Evolutionary conservation across 1,140 invertebrate genomes (phyloP).

Genomic region (Aplysia californica): DNA sequence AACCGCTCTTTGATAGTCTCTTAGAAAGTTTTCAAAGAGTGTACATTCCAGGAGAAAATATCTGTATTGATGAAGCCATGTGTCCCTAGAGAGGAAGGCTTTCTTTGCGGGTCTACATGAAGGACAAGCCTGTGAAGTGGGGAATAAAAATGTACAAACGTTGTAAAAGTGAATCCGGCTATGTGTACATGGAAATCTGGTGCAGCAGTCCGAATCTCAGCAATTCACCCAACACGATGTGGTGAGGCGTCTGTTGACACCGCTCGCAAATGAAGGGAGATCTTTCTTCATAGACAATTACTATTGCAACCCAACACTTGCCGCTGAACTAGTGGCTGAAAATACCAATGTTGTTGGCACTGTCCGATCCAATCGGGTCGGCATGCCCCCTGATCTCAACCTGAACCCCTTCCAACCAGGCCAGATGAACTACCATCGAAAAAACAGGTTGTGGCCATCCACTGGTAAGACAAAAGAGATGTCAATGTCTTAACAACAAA

Average conservation of each 20-base stretch:
- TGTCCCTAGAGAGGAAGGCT: conserved; percentile 25
- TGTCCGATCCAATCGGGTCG: not conserved
- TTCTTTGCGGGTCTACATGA: conserved; percentile 37
- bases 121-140: conserved; percentile 49
- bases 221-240: conserved; percentile 10
- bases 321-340: not conserved
- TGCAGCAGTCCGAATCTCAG: conserved; percentile 10
- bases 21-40: not conserved
- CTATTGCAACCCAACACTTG: conserved; percentile 29
- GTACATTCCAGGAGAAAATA: conserved; percentile 1
- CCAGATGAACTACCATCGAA: not conserved
- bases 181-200: conserved; percentile 38
- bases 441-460: not conserved
- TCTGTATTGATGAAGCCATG: conserved; percentile 49
- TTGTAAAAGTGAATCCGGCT: conserved; percentile 33
- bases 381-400: not conserved
- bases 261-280: not conserved
- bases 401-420: not conserved
- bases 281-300: conserved; percentile 34
- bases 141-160: conserved; percentile 42
- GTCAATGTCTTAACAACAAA: not conserved
- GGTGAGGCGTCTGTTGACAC: not conserved
- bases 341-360: conserved; percentile 8
- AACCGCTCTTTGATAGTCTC: not conserved
- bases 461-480: not conserved